Percentiles rank a stretch among this genome's conserved stretches.
Evolutionary conservation across 2,113 vertebrate genomes (phyloP).

Genomic region (Grammomys dolichurus): DNA sequence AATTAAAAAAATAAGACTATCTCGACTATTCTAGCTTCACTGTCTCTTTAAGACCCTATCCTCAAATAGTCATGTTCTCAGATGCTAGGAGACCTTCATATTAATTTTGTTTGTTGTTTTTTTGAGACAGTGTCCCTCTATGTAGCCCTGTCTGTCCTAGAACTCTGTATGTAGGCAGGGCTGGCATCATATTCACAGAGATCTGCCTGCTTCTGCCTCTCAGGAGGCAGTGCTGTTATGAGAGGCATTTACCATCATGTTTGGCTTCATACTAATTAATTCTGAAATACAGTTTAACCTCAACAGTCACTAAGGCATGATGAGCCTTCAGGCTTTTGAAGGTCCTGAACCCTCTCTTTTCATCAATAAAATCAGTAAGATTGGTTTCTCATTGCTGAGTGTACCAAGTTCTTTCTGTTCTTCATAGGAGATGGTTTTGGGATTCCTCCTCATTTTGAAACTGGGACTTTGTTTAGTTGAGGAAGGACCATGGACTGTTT

Average conservation of each 20-base stretch:
- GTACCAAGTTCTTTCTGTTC: not conserved
- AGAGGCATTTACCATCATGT: not conserved
- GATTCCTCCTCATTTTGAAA: not conserved
- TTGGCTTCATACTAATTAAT: not conserved
- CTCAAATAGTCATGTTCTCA: not conserved
- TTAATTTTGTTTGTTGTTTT: not conserved
- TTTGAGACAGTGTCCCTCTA: not conserved
- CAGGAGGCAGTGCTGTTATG: not conserved
- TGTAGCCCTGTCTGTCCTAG: not conserved
- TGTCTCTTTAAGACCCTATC: not conserved
- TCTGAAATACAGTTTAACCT: not conserved
- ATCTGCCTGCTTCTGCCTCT: not conserved
- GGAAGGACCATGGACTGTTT: not conserved
- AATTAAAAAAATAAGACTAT: not conserved
- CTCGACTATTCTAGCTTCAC: not conserved
- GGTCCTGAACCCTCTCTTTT: not conserved
- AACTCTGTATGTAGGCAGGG: not conserved
- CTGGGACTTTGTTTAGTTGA: conserved; percentile 22
- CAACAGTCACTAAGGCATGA: not conserved
- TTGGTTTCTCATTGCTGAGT: not conserved
- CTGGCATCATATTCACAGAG: not conserved
- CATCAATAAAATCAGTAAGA: not conserved
- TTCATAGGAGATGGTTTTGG: conserved; percentile 38
- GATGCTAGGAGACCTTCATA: not conserved
- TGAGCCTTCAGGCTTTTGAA: not conserved